Conservation (phyloP, 2,888 invertebrate species). For the Habroteleia sp. region DNA sequence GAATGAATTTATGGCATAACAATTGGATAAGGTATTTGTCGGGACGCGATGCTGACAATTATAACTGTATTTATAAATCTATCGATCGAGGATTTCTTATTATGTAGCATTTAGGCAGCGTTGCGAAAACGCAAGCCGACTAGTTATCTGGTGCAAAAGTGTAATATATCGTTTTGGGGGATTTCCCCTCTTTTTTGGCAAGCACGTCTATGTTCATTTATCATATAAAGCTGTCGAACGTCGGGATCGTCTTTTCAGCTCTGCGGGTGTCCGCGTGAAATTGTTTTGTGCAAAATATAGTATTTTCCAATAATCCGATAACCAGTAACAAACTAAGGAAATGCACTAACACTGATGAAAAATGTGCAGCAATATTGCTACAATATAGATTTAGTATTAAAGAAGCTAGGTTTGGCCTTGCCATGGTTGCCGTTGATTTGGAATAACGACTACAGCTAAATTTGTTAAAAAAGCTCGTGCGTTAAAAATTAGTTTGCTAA, state of each 20-base stretch:
- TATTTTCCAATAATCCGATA: constrained; percentile 61
- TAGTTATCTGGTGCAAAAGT: constrained; percentile 43
- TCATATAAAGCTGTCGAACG: constrained; percentile 60
- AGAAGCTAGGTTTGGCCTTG: constrained; percentile 9
- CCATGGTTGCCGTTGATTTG: too few relatives aligned
- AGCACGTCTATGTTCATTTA: constrained; percentile 57
- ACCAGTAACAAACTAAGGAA: constrained; percentile 58
- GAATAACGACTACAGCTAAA: too few relatives aligned
- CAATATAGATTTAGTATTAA: constrained; percentile 41
- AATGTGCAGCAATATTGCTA: constrained; percentile 39
- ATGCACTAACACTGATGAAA: constrained; percentile 55
- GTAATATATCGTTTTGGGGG: constrained; percentile 55
- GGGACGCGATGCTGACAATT: constrained; percentile 20
- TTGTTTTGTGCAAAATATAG: constrained; percentile 59
- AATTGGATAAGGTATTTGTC: constrained; percentile 7
- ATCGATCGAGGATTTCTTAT: constrained; percentile 32
- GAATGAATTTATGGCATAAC: constrained; percentile 1
- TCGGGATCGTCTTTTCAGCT: constrained; percentile 61
- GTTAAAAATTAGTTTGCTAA: too few relatives aligned
- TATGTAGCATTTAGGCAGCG: constrained; percentile 45
- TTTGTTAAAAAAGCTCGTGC: too few relatives aligned
- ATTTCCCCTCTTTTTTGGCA: constrained; percentile 52
- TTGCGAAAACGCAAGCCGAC: constrained; percentile 33
- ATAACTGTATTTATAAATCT: constrained; percentile 19
- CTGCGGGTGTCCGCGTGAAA: constrained; percentile 60